Base-by-base conservation (phyloP, 2,888 invertebrate species). In the Ornithoptera alexandrae region DNA sequence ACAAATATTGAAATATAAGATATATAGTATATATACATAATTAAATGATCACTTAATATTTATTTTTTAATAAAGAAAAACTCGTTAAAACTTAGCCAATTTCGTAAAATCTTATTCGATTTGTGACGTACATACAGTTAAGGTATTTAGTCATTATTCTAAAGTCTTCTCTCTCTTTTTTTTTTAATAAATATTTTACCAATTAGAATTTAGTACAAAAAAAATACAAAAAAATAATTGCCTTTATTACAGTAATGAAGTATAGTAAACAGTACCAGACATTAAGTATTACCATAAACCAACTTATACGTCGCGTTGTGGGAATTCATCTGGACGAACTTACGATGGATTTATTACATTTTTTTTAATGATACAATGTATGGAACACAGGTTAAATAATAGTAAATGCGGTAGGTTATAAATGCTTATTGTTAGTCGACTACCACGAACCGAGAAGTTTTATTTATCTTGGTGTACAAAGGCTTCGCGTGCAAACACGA, bases 401-500 rank as follows among this genome's bases (percentile, higher is more conserved):
- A 50, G 57, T 59, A 59, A 3, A 53, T 53, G 18, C 50, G 36
- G 64, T 50, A 59, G 15, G 36, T 50, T 36, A 58, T n/a, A 64
- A 70, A 24, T 30, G 5, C 6, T 67, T 66, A 66, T 66, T 66
- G 59, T 50, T 63, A n/a, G 30, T 59, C n/a, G 22, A 17, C 58
- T 20, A 59, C 67, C 53, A 68, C 68, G 59, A 67, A 62, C 67
- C 69, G 63, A 20, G 42, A 60, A 4, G n/a, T 69, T 60, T 64
- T 62, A 69, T 69, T 69, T 67, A 69, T 66, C 69, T 69, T 67
- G 71, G 61, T 64, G 60, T 59, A 67, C 36, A 53, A 22, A n/a
- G 63, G 62, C 22, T 30, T 74, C 39, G 73, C 73, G 72, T 74
- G 73, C 60, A 46, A 65, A 67, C 73, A 72, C 59, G 72, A 70